These are phyloP conservation scores for Phorcus lineatus DNA, from an alignment of 2,888 invertebrate genomes.

Conservation along the genomic window DNA sequence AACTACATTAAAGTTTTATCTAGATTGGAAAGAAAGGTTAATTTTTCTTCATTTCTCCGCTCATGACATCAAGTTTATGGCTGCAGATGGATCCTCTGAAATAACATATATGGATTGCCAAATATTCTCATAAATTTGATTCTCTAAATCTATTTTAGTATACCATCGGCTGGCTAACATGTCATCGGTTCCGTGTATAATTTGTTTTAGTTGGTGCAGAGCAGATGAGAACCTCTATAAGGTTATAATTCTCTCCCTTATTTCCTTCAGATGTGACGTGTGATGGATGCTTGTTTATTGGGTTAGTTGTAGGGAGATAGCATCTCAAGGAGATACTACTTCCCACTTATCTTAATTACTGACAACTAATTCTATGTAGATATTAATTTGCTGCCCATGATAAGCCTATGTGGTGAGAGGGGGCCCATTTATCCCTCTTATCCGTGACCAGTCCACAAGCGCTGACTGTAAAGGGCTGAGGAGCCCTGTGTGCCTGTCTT, in stretches of 20 bases:
- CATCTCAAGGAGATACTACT: not conserved
- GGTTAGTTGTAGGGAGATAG: not conserved
- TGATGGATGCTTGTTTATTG: conserved; percentile 14
- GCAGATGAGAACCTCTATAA: not conserved
- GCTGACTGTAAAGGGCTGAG: no score
- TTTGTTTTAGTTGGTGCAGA: not conserved
- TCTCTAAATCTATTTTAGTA: conserved; percentile 14
- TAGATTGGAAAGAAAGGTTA: not conserved
- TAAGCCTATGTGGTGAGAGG: not conserved
- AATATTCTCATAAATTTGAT: not conserved
- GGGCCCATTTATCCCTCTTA: not conserved
- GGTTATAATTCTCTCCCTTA: conserved; percentile 1
- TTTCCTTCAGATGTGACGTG: not conserved
- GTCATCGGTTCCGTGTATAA: not conserved
- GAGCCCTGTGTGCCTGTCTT: no score
- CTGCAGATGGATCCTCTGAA: not conserved
- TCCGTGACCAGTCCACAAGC: no score
- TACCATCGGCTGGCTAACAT: not conserved
- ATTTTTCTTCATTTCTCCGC: conserved; percentile 21
- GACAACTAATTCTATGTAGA: not conserved
- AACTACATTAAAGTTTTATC: conserved; percentile 18
- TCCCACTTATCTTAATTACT: not conserved
- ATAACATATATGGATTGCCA: conserved; percentile 8
- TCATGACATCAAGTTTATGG: not conserved
- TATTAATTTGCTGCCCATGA: not conserved